phyloP scores from a whole-genome alignment of 2,113 vertebrate genomes.

The Cavia porcellus region DNA sequence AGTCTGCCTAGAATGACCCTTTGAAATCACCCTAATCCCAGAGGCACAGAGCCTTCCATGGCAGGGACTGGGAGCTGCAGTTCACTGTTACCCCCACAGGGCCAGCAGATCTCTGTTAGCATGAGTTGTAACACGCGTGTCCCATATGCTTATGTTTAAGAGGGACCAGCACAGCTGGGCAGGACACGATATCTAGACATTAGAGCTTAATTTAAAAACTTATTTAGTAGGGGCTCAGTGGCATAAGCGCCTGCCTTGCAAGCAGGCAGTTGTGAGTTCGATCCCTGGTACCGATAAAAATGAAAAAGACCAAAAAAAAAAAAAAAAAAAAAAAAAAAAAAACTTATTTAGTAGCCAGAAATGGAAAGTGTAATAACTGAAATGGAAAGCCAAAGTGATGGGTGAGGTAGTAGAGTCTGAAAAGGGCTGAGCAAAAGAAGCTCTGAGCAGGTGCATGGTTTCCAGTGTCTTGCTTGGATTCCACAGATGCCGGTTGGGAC shows the following conservation, averaged over 20 bases:
- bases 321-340: no score
- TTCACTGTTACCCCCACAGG: rapidly evolving
- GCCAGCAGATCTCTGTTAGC: no score
- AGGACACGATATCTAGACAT: neutral
- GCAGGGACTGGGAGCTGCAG: rapidly evolving
- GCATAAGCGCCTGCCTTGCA: no score
- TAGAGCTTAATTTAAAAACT: neutral
- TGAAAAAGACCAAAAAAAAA: no score
- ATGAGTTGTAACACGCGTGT: rapidly evolving
- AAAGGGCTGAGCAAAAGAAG: rapidly evolving
- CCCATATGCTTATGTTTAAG: neutral
- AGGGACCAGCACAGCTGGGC: rapidly evolving
- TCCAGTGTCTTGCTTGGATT: neutral
- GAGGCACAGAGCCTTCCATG: rapidly evolving
- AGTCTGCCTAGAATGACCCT: no score
- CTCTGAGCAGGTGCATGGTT: rapidly evolving
- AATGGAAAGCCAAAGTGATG: neutral
- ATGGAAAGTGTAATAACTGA: neutral
- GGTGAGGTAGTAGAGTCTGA: no score
- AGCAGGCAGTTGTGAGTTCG: no score
- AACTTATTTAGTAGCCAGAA: neutral
- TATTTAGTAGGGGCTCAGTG: no score
- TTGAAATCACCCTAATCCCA: rapidly evolving
- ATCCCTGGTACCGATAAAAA: no score
- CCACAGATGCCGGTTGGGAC: neutral